Percentiles rank a stretch among this genome's conserved stretches.
Conservation (phyloP, 2,113 vertebrate species). For the Peromyscus californicus region DNA sequence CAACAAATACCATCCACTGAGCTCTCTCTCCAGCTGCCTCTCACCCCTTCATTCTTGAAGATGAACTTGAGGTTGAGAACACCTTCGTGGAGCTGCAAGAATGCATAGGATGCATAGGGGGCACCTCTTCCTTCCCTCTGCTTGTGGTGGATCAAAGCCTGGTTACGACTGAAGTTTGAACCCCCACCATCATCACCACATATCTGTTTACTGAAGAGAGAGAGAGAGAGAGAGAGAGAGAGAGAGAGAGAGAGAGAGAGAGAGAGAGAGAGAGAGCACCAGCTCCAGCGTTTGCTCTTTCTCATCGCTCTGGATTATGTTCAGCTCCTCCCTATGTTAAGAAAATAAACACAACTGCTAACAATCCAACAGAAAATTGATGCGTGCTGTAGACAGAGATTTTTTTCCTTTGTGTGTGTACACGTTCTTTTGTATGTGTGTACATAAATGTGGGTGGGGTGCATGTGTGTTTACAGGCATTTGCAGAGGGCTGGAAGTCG, state of each 20-base stretch:
- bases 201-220: not conserved
- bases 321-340: not conserved
- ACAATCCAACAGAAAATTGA: not conserved
- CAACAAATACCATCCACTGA: no score
- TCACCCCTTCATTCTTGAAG: not conserved
- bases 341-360: constrained; percentile 10
- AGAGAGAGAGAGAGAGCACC: not conserved
- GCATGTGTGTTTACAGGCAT: not conserved
- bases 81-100: not conserved
- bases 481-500: not conserved
- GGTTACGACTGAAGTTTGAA: not conserved
- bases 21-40: not conserved
- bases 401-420: not conserved
- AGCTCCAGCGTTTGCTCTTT: not conserved
- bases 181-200: not conserved
- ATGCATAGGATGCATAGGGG: no score
- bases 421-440: not conserved
- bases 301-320: not conserved
- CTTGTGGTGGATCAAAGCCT: no score
- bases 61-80: no score
- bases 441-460: no score
- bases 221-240: not conserved
- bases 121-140: rapidly evolving
- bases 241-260: not conserved
- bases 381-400: not conserved